Evolutionary conservation across 2,888 invertebrate species (phyloP).

Genomic region (Helicoverpa assulta): DNA sequence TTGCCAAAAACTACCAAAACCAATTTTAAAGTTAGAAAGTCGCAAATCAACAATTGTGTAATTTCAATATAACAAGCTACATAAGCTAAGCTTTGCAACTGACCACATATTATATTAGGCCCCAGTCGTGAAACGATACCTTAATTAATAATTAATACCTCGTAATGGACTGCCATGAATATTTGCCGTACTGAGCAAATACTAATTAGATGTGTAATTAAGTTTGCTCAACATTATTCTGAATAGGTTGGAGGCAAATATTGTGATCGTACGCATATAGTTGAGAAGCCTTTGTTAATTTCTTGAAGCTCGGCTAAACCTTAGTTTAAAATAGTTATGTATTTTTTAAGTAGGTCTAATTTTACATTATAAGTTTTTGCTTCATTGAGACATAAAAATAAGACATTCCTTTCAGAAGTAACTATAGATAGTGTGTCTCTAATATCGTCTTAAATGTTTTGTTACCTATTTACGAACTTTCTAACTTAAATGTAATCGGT

Average conservation of each 20-base stretch:
- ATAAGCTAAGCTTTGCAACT: conserved; percentile 5
- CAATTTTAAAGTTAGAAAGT: too few relatives aligned
- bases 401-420: not conserved
- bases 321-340: too few relatives aligned
- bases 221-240: conserved; percentile 10
- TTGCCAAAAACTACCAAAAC: too few relatives aligned
- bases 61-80: conserved; percentile 11
- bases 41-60: not conserved
- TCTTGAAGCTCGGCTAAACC: too few relatives aligned
- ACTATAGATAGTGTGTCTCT: conserved; percentile 47
- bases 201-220: conserved; percentile 41
- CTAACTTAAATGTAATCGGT: too few relatives aligned
- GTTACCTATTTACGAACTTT: conserved; percentile 36
- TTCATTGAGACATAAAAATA: not conserved
- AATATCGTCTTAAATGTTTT: conserved; percentile 53
- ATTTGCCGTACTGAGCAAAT: conserved; percentile 34
- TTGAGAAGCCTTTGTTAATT: not conserved
- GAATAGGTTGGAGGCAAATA: not conserved
- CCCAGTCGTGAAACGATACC: conserved; percentile 21
- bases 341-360: too few relatives aligned
- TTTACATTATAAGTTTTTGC: too few relatives aligned
- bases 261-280: not conserved
- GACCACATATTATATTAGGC: conserved; percentile 34
- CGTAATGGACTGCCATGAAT: conserved; percentile 44
- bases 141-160: conserved; percentile 54